Percentiles rank a stretch among this genome's conserved stretches.
Conservation (phyloP, 2,797 vertebrate genomes). For the Anguilla marmorata region DNA sequence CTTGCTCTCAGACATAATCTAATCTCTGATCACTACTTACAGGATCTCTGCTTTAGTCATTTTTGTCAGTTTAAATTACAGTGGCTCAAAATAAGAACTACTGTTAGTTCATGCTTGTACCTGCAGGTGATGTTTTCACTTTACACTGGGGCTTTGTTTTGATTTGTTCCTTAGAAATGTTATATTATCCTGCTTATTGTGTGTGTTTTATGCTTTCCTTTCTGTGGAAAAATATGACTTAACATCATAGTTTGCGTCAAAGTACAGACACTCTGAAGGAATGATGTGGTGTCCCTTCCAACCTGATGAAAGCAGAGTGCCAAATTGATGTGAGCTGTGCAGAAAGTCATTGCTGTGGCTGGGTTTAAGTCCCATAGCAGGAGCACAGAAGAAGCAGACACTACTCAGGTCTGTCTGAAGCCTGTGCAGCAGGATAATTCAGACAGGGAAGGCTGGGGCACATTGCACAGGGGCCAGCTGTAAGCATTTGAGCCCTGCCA, state of each 20-base stretch:
- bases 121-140: neutral
- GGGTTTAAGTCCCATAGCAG: neutral
- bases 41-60: neutral
- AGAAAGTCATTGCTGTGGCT: neutral
- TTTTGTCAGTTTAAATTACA: neutral
- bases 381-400: neutral
- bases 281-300: neutral
- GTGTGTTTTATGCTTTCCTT: neutral
- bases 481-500: conserved; percentile 53
- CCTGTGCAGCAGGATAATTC: neutral
- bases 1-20: neutral
- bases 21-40: neutral
- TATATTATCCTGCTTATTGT: neutral
- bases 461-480: conserved; percentile 52
- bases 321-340: neutral
- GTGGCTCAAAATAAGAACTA: neutral
- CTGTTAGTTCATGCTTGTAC: neutral
- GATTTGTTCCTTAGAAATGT: neutral
- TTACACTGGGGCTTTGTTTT: neutral
- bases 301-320: neutral
- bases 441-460: neutral
- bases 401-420: neutral
- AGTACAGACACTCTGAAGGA: neutral
- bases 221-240: neutral
- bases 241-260: neutral